Conservation (phyloP, 2,113 vertebrate species). For the Desmodus rotundus region DNA sequence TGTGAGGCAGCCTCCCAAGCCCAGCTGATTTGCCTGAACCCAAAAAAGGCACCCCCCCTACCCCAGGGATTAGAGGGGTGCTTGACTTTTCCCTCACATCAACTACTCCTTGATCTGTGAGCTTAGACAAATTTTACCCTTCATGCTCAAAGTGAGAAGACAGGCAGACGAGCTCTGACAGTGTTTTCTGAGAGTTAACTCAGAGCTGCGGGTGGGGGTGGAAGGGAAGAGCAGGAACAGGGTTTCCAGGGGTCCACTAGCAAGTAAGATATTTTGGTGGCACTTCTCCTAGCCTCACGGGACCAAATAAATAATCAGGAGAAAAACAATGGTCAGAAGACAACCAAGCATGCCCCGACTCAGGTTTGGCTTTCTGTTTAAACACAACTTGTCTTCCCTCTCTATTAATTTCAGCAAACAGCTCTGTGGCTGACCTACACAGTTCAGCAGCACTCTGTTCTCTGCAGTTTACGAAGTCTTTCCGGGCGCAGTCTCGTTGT, state of each 20-base stretch:
- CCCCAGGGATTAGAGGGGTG: too few relatives aligned
- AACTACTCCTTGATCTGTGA: neutral
- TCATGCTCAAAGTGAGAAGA: neutral
- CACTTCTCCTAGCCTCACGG: neutral
- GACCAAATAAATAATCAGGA: neutral
- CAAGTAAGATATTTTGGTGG: neutral
- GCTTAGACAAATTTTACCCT: neutral
- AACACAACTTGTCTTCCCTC: neutral
- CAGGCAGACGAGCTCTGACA: neutral
- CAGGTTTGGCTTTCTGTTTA: neutral
- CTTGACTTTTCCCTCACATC: neutral
- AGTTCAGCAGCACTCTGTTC: neutral
- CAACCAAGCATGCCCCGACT: neutral
- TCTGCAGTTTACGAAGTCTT: neutral
- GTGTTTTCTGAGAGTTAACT: neutral
- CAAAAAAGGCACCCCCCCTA: fast-evolving
- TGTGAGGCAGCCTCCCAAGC: neutral
- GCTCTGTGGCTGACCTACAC: neutral
- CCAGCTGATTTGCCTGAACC: neutral
- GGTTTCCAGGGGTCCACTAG: neutral
- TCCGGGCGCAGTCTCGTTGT: neutral
- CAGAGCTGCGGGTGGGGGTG: too few relatives aligned
- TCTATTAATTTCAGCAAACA: neutral
- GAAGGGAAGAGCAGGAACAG: neutral
- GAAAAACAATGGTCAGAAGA: neutral